Base-by-base conservation (phyloP, 2,113 vertebrate genomes). In the Colaptes auratus region DNA sequence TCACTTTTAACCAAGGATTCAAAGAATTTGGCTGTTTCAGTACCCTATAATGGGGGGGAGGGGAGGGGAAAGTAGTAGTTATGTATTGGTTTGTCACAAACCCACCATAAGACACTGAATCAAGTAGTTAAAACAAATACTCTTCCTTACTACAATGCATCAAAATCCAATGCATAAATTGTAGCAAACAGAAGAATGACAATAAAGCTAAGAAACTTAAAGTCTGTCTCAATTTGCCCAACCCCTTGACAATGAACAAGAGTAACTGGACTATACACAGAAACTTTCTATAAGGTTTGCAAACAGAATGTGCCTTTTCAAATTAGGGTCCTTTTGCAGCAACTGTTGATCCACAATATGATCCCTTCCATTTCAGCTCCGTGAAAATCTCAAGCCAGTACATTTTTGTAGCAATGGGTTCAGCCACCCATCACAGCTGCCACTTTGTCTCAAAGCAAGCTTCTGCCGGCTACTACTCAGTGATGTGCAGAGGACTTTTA, bases 21-120 rank as follows among this genome's bases (percentile, higher is more conserved):
- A 93, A 99, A 98, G 78, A 99, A 98, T 95, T 98, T 99, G 39
- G 99, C 99, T 98, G 98, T 98, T 95, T 99, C 98, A 16, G 98
- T 98, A 10, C 99, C 98, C 99, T 99, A 46, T 78, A 94, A 91
- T 39, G 39, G 10, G 39, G 39, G 39, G 39, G 39, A 12, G 39
- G 10, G 39, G 9, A 11, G 39, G 9, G 39, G 39, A 12, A 39
- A 39, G 9, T 39, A 39, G 16, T 63, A 66, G 58, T 81, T 79
- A 17, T 15, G 9, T 61, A 59, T 55, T 73, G 55, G 7, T 80
- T 69, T 82, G 33, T 67, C 63, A 84, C 19, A 91, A 87, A 75
- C 5, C 7, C 30, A 3, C 18, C 36, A 36, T 31, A 44, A 87
- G 58, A 65, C 17, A 42, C 19, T 64, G 8, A 30, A 64, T 25